phyloP scores from a whole-genome alignment of 2,113 vertebrate genomes.

The Uria lomvia region DNA sequence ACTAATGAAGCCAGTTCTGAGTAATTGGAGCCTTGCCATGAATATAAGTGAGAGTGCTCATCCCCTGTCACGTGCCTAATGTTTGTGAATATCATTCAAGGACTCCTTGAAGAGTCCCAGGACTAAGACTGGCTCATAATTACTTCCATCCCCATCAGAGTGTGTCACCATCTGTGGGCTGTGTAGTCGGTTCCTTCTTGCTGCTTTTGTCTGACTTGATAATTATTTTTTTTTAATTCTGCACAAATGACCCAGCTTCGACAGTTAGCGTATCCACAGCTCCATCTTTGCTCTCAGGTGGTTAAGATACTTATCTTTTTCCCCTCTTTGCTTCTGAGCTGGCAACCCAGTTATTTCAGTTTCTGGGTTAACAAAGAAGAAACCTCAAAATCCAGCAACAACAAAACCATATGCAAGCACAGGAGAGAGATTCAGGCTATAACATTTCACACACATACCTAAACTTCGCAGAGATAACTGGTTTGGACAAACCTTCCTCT shows the following conservation, averaged over 20 bases:
- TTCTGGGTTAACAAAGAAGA: neutral
- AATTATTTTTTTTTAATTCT: neutral
- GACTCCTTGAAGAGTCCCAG: conserved; percentile 37
- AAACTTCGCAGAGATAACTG: neutral
- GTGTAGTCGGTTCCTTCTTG: neutral
- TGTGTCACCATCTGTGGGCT: conserved; percentile 42
- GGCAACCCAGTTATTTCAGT: neutral
- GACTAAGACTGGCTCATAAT: conserved; percentile 8
- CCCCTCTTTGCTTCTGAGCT: neutral
- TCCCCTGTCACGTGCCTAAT: neutral
- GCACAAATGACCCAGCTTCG: neutral
- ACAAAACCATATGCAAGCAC: neutral
- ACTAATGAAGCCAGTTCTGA: neutral
- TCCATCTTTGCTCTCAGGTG: neutral
- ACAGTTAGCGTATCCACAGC: neutral
- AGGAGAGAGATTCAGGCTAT: neutral
- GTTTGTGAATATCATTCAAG: conserved; percentile 43
- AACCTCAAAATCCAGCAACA: neutral
- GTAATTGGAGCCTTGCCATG: conserved; percentile 13
- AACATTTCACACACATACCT: neutral
- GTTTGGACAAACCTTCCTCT: neutral
- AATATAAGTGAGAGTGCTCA: conserved; percentile 2
- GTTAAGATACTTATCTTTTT: neutral
- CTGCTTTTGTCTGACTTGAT: neutral
- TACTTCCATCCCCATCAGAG: conserved; percentile 15